Evolutionary conservation across 2,797 vertebrate species (phyloP).

Genomic region (Dendrocincla tyrannina): DNA sequence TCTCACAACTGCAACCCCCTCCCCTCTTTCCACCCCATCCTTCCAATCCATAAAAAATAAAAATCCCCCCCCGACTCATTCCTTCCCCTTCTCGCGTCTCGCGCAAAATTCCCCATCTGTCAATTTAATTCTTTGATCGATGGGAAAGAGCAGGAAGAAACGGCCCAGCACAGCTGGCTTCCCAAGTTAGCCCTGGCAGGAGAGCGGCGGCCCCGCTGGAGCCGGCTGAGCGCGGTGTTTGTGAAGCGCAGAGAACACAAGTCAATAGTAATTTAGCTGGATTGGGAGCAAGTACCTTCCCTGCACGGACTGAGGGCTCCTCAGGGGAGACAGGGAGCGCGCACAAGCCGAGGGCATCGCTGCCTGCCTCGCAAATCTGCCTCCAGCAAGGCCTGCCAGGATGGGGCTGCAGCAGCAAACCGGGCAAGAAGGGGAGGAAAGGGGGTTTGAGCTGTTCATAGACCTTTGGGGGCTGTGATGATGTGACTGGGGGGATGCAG

Average conservation of each 20-base stretch:
- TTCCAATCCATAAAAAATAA: neutral
- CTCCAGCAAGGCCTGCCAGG: neutral
- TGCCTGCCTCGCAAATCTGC: neutral
- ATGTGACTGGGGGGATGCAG: rapidly evolving
- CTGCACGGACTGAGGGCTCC: slow-evolving; percentile 69
- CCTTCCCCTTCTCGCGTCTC: slow-evolving; percentile 20
- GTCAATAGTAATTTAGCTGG: slow-evolving; percentile 75
- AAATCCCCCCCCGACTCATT: neutral
- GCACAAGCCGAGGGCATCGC: neutral
- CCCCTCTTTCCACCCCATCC: neutral
- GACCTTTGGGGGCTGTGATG: neutral
- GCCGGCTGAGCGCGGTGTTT: slow-evolving; percentile 70
- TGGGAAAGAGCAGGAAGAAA: slow-evolving; percentile 71
- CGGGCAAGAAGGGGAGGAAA: neutral
- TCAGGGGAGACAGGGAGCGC: neutral
- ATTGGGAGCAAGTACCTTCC: slow-evolving; percentile 74
- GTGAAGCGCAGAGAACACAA: slow-evolving; percentile 72
- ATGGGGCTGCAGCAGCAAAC: neutral
- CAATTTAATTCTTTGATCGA: slow-evolving; percentile 79
- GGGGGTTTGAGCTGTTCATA: rapidly evolving
- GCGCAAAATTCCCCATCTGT: slow-evolving; percentile 65
- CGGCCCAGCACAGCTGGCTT: slow-evolving; percentile 74
- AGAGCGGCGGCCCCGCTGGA: slow-evolving; percentile 55
- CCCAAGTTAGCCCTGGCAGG: slow-evolving; percentile 76
- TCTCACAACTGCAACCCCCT: neutral